A percentile compares a stretch with the other conserved stretches of the same genome.
phyloP scores from a whole-genome alignment of 2,113 vertebrate genomes.

The Fregata magnificens region DNA sequence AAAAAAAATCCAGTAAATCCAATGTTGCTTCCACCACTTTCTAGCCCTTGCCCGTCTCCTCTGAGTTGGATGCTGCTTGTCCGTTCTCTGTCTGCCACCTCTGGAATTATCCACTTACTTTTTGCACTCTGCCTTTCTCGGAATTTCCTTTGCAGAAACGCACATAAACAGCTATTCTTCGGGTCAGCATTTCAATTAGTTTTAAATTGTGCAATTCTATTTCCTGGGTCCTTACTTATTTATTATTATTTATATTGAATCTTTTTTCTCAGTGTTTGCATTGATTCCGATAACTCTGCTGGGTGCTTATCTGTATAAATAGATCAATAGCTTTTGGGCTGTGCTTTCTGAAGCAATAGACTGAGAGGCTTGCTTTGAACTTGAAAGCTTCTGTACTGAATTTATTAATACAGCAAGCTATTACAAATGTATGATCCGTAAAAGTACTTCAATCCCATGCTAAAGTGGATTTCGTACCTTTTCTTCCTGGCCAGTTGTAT shows the following conservation, averaged over 20 bases:
- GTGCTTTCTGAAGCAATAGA: neutral
- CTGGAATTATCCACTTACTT: neutral
- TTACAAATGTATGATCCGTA: neutral
- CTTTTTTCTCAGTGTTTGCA: neutral
- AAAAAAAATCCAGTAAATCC: neutral
- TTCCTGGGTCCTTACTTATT: neutral
- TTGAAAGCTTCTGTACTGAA: neutral
- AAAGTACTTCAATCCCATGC: neutral
- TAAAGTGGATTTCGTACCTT: neutral
- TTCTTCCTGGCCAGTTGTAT: neutral
- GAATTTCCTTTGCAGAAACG: neutral
- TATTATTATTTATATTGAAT: slow-evolving; percentile 15
- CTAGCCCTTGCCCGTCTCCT: neutral
- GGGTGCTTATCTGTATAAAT: neutral
- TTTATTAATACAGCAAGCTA: neutral
- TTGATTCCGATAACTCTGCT: neutral
- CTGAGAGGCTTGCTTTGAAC: neutral
- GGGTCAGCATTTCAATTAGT: neutral
- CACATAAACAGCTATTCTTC: neutral
- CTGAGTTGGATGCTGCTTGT: neutral
- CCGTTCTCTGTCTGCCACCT: neutral
- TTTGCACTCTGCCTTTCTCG: neutral
- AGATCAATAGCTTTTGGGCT: neutral
- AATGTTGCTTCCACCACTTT: neutral
- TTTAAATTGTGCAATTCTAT: slow-evolving; percentile 20